Evolutionary conservation across 2,797 vertebrate species (phyloP).

Genomic region (Onychomys leucogaster): DNA sequence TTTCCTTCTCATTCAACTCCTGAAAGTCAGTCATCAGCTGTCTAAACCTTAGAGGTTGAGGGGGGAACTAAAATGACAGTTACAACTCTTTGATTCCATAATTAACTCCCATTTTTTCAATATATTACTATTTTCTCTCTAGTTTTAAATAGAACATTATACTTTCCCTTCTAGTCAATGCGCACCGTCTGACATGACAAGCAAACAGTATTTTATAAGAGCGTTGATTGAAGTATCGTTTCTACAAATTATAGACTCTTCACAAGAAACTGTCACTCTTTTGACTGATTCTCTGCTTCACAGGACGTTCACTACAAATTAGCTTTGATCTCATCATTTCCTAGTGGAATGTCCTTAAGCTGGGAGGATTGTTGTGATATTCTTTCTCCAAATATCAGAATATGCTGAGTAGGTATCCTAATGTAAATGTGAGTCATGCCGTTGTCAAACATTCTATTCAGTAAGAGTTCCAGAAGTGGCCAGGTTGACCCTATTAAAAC

Average conservation of each 20-base stretch:
- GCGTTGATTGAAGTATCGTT: slow-evolving; percentile 18
- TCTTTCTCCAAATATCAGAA: slow-evolving; percentile 8
- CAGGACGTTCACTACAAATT: not conserved
- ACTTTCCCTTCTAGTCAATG: slow-evolving; percentile 5
- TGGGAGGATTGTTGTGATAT: not conserved
- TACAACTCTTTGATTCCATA: not conserved
- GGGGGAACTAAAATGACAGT: not conserved
- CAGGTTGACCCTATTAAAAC: slow-evolving; percentile 53
- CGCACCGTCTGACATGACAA: not conserved
- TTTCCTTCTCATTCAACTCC: not conserved
- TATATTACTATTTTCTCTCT: not conserved
- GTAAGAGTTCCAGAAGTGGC: not conserved
- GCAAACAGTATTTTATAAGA: slow-evolving; percentile 19
- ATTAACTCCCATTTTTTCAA: slow-evolving; percentile 23
- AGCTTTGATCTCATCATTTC: slow-evolving; percentile 50
- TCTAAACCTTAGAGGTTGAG: not conserved
- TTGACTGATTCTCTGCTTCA: not conserved
- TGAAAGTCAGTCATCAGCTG: not conserved
- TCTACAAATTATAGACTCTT: slow-evolving; percentile 37
- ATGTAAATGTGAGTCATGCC: not conserved
- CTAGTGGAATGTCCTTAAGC: slow-evolving; percentile 14
- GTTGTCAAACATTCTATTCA: slow-evolving; percentile 50
- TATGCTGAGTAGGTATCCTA: slow-evolving; percentile 11
- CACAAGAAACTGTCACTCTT: not conserved
- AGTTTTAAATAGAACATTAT: not conserved